Evolutionary conservation across 2,888 invertebrate species (phyloP).

Genomic region (Chouioia cunea): DNA sequence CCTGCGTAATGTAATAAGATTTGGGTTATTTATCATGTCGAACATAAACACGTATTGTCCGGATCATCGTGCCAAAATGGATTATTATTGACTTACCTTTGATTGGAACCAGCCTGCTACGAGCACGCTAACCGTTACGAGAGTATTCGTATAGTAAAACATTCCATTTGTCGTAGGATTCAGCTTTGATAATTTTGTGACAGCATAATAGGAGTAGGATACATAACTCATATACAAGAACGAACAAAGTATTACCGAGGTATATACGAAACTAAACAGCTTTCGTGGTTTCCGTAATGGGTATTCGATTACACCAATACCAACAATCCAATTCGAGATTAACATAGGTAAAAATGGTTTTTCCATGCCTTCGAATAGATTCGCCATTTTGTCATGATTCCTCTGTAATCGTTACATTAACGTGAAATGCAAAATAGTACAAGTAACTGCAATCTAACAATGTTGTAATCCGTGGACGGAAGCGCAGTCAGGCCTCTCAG

Average conservation of each 20-base stretch:
- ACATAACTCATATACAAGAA: not conserved
- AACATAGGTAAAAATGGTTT: slow-evolving; percentile 36
- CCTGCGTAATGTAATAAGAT: slow-evolving; percentile 10
- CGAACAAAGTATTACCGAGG: not conserved
- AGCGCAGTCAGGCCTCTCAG: too few relatives aligned
- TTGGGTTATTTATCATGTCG: not conserved
- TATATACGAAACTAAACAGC: slow-evolving; percentile 29
- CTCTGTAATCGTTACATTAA: not conserved
- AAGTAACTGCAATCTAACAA: too few relatives aligned
- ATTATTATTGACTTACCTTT: slow-evolving; percentile 23
- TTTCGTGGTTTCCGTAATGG: slow-evolving; percentile 29
- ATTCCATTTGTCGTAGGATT: not conserved
- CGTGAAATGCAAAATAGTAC: too few relatives aligned
- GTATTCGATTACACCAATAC: slow-evolving; percentile 44
- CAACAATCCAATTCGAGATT: slow-evolving; percentile 44
- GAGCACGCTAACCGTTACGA: slow-evolving; percentile 8
- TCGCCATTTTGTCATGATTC: not conserved
- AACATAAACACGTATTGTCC: not conserved
- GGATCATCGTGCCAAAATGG: not conserved
- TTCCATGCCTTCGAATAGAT: slow-evolving; percentile 23
- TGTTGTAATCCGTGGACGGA: too few relatives aligned
- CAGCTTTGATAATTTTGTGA: not conserved
- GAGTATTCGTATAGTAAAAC: not conserved
- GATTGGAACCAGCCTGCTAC: slow-evolving; percentile 28
- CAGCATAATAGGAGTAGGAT: not conserved